A percentile compares a stretch with the other conserved stretches of the same genome.
Evolutionary conservation across 2,113 vertebrate species (phyloP).

Genomic region (Gallinago media): DNA sequence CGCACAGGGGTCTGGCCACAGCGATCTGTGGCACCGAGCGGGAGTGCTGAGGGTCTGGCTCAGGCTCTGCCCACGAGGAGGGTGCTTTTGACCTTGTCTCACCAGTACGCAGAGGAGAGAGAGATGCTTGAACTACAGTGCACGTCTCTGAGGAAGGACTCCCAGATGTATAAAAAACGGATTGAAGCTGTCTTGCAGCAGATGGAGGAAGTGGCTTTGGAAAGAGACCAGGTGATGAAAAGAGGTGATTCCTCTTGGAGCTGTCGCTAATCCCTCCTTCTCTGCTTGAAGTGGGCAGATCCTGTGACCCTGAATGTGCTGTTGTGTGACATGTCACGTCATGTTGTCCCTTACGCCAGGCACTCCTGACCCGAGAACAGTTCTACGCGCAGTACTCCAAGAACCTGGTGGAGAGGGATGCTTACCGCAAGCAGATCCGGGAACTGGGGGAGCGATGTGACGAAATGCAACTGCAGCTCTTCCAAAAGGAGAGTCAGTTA

Average conservation of each 20-base stretch:
- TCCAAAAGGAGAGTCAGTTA: conserved; percentile 84
- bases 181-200: conserved; percentile 87
- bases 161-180: conserved; percentile 86
- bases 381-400: conserved; percentile 82
- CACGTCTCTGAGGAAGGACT: conserved; percentile 84
- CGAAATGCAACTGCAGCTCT: conserved; percentile 86
- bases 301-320: not conserved
- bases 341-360: conserved; percentile 57
- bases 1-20: not conserved
- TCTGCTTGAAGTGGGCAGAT: not conserved
- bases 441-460: conserved; percentile 85
- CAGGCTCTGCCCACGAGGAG: not conserved
- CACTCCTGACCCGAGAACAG: conserved; percentile 78
- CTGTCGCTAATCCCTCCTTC: not conserved
- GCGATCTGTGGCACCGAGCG: not conserved
- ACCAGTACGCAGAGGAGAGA: conserved; percentile 84
- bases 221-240: conserved; percentile 87
- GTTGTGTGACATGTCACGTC: not conserved
- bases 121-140: conserved; percentile 85
- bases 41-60: not conserved
- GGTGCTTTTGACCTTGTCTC: not conserved
- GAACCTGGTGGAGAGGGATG: conserved; percentile 86
- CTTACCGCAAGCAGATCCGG: conserved; percentile 85
- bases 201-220: conserved; percentile 89
- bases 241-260: not conserved